These are phyloP conservation scores for Casuarius casuarius DNA, from an alignment of 2,113 vertebrate species.

Conservation along the genomic window DNA sequence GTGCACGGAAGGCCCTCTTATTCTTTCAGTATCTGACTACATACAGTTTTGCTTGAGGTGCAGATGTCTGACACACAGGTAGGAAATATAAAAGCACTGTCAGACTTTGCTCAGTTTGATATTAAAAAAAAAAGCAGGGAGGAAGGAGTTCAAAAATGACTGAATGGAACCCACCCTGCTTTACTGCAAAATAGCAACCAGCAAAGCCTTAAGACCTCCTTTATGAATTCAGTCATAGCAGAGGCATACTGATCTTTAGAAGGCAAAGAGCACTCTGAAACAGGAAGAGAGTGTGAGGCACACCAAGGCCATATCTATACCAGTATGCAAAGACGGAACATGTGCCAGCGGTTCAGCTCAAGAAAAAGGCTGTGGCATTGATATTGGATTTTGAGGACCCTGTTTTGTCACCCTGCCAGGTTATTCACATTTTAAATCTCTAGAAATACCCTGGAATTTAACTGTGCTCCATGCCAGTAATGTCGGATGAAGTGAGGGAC, in stretches of 20 bases:
- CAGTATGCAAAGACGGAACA: not conserved
- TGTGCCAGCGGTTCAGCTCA: not conserved
- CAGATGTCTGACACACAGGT: not conserved
- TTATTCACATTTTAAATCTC: not conserved
- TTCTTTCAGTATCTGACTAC: not conserved
- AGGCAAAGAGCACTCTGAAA: not conserved
- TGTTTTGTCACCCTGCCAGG: not conserved
- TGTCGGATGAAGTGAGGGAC: not conserved
- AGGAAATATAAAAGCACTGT: not conserved
- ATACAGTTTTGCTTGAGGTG: not conserved
- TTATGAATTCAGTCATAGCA: not conserved
- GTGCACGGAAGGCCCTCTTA: not conserved
- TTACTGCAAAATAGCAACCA: not conserved
- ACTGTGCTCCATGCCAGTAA: not conserved
- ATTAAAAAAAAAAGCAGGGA: not conserved
- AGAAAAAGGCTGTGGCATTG: not conserved
- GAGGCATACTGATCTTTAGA: not conserved
- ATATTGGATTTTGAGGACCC: slow-evolving; percentile 3
- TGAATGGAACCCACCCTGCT: not conserved
- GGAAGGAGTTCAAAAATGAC: not conserved
- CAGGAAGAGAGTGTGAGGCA: not conserved
- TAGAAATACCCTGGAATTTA: not conserved
- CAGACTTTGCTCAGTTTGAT: rapidly evolving
- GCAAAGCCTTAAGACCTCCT: not conserved
- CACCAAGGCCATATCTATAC: not conserved